A percentile compares a stretch with the other conserved stretches of the same genome.
These are phyloP conservation scores for Morone chrysops DNA, from an alignment of 2,113 vertebrate genomes.

Conservation along the genomic window DNA sequence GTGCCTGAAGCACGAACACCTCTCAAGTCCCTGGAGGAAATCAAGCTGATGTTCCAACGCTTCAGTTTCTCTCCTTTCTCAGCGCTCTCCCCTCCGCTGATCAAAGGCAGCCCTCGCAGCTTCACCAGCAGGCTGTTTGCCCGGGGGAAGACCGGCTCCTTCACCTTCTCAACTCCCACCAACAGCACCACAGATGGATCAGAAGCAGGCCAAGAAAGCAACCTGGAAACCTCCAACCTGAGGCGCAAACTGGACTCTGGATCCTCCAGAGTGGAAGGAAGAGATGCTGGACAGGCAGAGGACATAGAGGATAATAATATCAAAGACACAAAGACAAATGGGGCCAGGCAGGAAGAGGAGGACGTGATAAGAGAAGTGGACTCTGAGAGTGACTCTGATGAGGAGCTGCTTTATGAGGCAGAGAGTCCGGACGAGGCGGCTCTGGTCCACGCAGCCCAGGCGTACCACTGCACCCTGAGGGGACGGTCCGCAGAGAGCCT, in stretches of 20 bases:
- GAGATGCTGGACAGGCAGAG: conserved; percentile 18
- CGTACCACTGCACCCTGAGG: conserved; percentile 90
- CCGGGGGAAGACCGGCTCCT: conserved; percentile 78
- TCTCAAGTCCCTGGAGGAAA: conserved; percentile 89
- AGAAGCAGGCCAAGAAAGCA: conserved; percentile 4
- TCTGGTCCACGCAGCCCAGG: conserved; percentile 90
- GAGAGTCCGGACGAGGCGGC: conserved; percentile 96
- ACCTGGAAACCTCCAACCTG: conserved; percentile 1
- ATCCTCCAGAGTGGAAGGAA: background rate
- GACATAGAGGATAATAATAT: background rate
- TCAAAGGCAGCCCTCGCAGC: conserved; percentile 73
- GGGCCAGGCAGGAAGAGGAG: background rate
- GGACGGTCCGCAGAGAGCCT: conserved; percentile 89
- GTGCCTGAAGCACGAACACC: conserved; percentile 80
- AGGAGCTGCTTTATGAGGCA: conserved; percentile 90
- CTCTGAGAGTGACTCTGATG: conserved; percentile 84
- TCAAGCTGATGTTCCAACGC: conserved; percentile 91
- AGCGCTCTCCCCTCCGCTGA: conserved; percentile 73
- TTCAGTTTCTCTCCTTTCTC: conserved; percentile 85
- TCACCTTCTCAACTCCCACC: conserved; percentile 32
- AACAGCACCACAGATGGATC: background rate
- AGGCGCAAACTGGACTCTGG: background rate
- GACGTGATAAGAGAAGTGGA: conserved; percentile 72
- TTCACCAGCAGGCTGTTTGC: conserved; percentile 84
- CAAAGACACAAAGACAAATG: background rate